Evolutionary conservation across 2,797 vertebrate species (phyloP).

Genomic region (Natrix natrix): DNA sequence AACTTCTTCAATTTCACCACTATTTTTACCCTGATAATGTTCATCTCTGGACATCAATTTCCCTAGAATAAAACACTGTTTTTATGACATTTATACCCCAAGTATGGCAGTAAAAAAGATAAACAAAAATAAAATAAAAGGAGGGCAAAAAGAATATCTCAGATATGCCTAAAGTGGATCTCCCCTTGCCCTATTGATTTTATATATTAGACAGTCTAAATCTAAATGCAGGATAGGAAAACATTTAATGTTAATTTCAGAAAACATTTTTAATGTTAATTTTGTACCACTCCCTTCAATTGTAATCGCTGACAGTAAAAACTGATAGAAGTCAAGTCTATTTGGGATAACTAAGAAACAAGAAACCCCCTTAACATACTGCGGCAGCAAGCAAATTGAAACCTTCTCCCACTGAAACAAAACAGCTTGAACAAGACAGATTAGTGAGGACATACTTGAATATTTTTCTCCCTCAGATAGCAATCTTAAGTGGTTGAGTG

Average conservation of each 20-base stretch:
- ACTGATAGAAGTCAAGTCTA: not conserved
- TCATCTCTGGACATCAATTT: constrained; percentile 69
- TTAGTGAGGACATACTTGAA: not conserved
- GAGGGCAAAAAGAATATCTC: not conserved
- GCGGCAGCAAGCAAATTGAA: not conserved
- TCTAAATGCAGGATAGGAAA: not conserved
- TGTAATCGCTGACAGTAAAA: not conserved
- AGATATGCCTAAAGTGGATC: too few species aligned
- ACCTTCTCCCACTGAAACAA: not conserved
- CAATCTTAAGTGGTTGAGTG: not conserved
- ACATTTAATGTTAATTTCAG: not conserved
- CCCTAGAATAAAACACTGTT: constrained; percentile 59
- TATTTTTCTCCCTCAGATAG: not conserved
- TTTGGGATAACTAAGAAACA: not conserved
- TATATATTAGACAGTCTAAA: not conserved
- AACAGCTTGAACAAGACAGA: not conserved
- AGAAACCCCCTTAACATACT: not conserved
- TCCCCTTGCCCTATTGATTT: not conserved
- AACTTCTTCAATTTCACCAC: constrained; percentile 39
- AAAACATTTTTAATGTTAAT: not conserved
- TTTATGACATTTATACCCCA: not conserved
- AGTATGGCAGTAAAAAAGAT: not conserved
- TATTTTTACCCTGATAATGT: constrained; percentile 32
- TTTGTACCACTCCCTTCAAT: not conserved
- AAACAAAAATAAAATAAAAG: too few species aligned